A percentile compares a stretch with the other conserved stretches of the same genome.
phyloP scores from a whole-genome alignment of 2,113 vertebrate genomes.

The Grammomys dolichurus region DNA sequence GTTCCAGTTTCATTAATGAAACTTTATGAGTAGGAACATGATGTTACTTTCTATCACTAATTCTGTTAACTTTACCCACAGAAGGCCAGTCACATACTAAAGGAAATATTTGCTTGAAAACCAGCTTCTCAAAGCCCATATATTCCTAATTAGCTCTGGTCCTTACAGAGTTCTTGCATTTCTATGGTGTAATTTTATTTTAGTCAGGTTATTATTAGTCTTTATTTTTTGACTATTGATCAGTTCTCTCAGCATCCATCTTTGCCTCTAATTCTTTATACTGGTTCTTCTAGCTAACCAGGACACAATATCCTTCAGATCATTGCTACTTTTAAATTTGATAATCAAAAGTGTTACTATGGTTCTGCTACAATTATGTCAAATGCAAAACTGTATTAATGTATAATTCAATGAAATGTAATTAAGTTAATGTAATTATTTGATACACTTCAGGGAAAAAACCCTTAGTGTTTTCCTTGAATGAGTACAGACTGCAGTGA shows the following conservation, averaged over 20 bases:
- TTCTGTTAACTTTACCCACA: conserved; percentile 31
- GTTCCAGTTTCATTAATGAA: conserved; percentile 49
- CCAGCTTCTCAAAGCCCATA: background rate
- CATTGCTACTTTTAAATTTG: conserved; percentile 1
- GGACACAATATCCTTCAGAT: conserved; percentile 3
- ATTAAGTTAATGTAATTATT: conserved; percentile 44
- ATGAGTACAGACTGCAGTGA: background rate
- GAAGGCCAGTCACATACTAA: background rate
- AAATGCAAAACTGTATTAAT: conserved; percentile 29
- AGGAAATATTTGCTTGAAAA: background rate
- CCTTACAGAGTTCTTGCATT: background rate
- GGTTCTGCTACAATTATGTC: conserved; percentile 11
- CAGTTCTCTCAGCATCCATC: background rate
- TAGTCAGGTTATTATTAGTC: background rate
- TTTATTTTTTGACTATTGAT: conserved; percentile 2
- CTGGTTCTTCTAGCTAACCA: background rate
- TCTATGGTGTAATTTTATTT: background rate
- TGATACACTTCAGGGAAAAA: background rate
- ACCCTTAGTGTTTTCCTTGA: background rate
- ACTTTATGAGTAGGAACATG: background rate
- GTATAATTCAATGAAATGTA: background rate
- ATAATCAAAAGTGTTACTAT: background rate
- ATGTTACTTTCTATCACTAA: background rate
- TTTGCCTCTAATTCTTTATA: background rate
- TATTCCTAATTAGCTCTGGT: background rate